Base-by-base conservation (phyloP, 1,140 invertebrate genomes). In the Ips typographus region DNA sequence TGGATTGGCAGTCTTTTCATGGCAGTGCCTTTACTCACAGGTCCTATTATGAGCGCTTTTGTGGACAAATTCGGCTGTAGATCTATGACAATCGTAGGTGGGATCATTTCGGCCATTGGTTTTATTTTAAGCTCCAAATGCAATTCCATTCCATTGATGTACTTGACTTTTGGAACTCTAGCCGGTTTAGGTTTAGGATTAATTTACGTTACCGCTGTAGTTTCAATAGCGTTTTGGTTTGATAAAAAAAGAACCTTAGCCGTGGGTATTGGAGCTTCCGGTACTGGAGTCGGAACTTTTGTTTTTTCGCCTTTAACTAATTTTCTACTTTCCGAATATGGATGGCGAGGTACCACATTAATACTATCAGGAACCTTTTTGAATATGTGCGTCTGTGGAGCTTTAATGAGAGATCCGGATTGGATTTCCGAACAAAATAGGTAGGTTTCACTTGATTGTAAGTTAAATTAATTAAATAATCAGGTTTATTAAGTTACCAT, bases 191-290 rank as follows among this genome's bases (percentile, higher is more conserved):
- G 94, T 2, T 83, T 96, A 61, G 92, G 93, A 2, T 82, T 96
- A 40, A 92, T 92, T 42, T 94, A 94, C 77, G 94, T 97, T 1
- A 94, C 94, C 6, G 92, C 92, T 1, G 93, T 95, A 1, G 95
- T 98, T 1, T 90, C 89, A 42, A 96, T 98, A 59, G 95, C 95
- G 6, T 96, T 94, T 78, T 98, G 97, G 87, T 98, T 98, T 79
- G 96, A 98, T 73, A 93, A 94, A 76, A 92, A 91, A 76, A 85
- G 95, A 39, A 94, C 92, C 6, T 84, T 98, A 52, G 96, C 96
- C 2, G 95, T 94, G 7, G 94, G 96, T 1, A 85, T 98, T 42
- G 92, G 94, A 1, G 94, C 95, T 2, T 94, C 93, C 73, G 94
- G 94, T 36, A 94, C 92, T 4, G 92, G 92, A 1, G 88, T 94